Percentiles rank a stretch among this genome's conserved stretches.
These are phyloP conservation scores for Erinaceus europaeus DNA, from an alignment of 2,113 vertebrate genomes.

Conservation along the genomic window DNA sequence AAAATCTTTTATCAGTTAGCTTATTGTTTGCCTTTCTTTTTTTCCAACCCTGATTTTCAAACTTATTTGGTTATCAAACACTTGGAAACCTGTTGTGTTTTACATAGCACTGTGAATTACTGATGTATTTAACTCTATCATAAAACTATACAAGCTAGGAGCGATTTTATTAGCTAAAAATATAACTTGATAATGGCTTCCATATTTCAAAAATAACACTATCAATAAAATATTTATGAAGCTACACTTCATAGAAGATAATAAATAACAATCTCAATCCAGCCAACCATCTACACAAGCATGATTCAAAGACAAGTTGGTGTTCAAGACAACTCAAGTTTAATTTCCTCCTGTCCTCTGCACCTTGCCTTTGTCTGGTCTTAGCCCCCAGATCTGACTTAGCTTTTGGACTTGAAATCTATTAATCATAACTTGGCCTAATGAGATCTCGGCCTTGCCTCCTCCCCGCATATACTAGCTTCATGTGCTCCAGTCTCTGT, in stretches of 20 bases:
- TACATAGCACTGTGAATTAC: background rate
- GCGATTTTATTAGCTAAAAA: constrained; percentile 51
- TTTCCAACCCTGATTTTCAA: constrained; percentile 7
- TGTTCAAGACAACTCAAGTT: background rate
- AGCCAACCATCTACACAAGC: constrained; percentile 26
- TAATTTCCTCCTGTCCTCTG: constrained; percentile 11
- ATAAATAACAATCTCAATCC: constrained; percentile 50
- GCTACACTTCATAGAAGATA: constrained; percentile 43
- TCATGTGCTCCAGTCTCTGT: background rate
- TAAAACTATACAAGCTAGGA: constrained; percentile 61
- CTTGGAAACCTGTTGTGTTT: constrained; percentile 23
- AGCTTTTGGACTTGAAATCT: background rate
- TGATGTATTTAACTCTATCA: constrained; percentile 43
- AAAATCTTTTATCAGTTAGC: background rate
- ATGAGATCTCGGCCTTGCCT: too few species aligned
- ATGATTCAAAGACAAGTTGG: constrained; percentile 3
- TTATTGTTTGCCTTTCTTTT: constrained; percentile 31
- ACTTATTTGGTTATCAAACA: constrained; percentile 18
- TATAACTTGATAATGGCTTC: constrained; percentile 55
- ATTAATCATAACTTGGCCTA: background rate
- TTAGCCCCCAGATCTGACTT: background rate
- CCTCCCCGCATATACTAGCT: background rate
- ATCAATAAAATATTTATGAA: constrained; percentile 63
- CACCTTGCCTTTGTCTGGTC: constrained; percentile 9
- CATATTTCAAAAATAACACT: constrained; percentile 56